A percentile compares a stretch with the other conserved stretches of the same genome.
phyloP scores from a whole-genome alignment of 2,797 vertebrate genomes.

The Enteromius thamalakanensis region DNA sequence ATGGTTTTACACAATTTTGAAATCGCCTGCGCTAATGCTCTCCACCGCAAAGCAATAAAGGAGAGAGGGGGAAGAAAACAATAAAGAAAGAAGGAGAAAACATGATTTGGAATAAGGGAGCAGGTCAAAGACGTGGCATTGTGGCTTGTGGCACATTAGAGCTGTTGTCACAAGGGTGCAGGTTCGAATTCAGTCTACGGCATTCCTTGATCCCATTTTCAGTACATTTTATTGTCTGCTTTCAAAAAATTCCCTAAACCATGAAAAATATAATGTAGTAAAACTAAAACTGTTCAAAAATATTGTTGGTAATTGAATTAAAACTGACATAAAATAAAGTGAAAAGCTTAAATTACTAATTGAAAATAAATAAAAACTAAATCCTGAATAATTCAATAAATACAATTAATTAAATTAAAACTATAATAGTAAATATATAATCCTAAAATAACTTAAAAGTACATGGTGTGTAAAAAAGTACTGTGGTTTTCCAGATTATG shows the following conservation, averaged over 20 bases:
- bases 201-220: neutral
- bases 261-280: neutral
- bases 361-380: neutral
- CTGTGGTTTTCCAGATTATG: neutral
- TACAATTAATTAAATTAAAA: neutral
- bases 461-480: too few species aligned
- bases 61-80: neutral
- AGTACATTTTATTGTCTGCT: neutral
- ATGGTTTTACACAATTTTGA: conserved; percentile 44
- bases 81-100: conserved; percentile 20
- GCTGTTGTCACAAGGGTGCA: neutral
- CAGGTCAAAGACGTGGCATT: neutral
- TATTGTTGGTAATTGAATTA: neutral
- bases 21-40: conserved; percentile 9
- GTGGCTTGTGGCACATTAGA: neutral
- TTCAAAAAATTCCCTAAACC: neutral
- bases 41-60: conserved; percentile 15
- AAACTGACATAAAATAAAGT: neutral
- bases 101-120: neutral
- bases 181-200: neutral
- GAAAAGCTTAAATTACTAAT: neutral
- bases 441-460: neutral
- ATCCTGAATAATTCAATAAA: neutral
- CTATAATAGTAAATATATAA: neutral
- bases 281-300: neutral